Base-by-base conservation (phyloP, 2,113 vertebrate species). In the Arothron firmamentum region DNA sequence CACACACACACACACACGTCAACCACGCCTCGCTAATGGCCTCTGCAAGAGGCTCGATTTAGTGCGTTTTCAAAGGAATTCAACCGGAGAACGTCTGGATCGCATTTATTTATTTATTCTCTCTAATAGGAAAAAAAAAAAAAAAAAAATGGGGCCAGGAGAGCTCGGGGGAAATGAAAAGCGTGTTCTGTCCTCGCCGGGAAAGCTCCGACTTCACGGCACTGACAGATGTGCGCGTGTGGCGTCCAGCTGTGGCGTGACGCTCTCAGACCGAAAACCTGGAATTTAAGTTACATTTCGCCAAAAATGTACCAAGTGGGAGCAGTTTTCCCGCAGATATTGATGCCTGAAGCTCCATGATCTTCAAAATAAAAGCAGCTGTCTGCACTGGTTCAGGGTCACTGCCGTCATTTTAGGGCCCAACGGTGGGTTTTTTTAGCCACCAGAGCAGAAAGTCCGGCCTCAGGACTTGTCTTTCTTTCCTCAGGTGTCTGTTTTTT, bases 191-290 rank as follows among this genome's bases (percentile, higher is more conserved):
- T 45, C 72, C 67, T 78, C 43, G 65, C 60, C 74, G 79, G 67
- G 81, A 70, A 84, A 77, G 74, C 74, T 70, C 81, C 68, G 74
- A 75, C 74, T 78, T 69, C 61, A 65, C 65, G 83, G 81, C 76
- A 61, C 77, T 84, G 85, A 79, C 76, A 82, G 80, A 85, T 85
- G 82, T 86, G 79, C 65, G 75, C 77, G 72, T 81, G 85, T 86
- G 81, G 65, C 58, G 77, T 75, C 77, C 84, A 87, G 87, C 79
- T 86, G 85, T 78, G 80, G 69, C 73, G 16, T 65, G 71, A 59
- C 43, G 69, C 73, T 64, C 67, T 66, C 72, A 77, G 66, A 47
- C 3, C 2, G n/a, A 16, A 47, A 16, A 47, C 45, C 6, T n/a
- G n/a, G 1, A 47, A 38, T 38, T 38, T 38, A 38, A 38, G 34